phyloP scores from a whole-genome alignment of 1,140 invertebrate genomes.

The Atopsyche davidsoni region DNA sequence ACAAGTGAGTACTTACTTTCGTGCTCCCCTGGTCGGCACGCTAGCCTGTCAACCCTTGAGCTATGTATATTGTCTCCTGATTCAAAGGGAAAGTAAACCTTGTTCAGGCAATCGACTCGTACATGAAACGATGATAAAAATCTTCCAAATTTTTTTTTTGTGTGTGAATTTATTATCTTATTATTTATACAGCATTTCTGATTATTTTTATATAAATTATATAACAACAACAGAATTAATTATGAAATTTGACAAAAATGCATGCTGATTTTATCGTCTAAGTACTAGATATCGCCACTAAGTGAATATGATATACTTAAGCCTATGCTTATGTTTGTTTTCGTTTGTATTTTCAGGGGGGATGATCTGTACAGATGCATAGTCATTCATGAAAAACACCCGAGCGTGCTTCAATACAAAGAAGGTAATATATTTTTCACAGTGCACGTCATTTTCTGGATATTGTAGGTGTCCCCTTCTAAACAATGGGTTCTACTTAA shows the following conservation, averaged over 20 bases:
- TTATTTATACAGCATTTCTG: too few species aligned
- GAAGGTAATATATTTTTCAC: constrained; percentile 75
- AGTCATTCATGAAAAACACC: constrained; percentile 87
- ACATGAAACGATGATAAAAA: too few species aligned
- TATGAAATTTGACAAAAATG: background rate
- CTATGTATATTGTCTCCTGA: too few species aligned
- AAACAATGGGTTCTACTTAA: too few species aligned
- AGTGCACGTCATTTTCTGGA: too few species aligned
- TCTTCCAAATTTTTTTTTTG: too few species aligned
- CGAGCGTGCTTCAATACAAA: constrained; percentile 91
- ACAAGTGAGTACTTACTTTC: constrained; percentile 72
- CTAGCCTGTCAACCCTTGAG: too few species aligned
- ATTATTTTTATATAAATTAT: background rate
- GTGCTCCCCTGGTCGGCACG: too few species aligned
- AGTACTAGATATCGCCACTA: background rate
- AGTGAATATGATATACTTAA: background rate
- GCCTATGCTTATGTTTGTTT: background rate
- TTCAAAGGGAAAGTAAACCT: too few species aligned
- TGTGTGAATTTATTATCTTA: too few species aligned
- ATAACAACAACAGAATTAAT: background rate
- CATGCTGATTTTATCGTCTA: background rate
- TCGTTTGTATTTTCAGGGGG: constrained; percentile 35
- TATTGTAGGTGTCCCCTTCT: too few species aligned
- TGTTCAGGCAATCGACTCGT: too few species aligned
- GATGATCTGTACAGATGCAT: constrained; percentile 76